Conservation (phyloP, 2,113 vertebrate genomes). For the Zosterops pallidus region DNA sequence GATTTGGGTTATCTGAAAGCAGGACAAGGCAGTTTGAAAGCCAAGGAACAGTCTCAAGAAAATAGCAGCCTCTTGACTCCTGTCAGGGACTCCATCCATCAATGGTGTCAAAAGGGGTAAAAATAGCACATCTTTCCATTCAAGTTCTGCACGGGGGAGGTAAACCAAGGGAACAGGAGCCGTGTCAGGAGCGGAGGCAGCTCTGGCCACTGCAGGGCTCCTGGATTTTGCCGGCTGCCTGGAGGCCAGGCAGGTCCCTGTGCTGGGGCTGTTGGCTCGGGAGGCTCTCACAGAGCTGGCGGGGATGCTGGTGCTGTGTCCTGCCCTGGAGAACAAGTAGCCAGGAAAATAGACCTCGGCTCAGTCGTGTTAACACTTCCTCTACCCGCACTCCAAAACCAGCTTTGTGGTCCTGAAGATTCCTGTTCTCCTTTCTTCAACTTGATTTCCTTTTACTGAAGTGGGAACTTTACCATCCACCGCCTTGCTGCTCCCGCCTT, state of each 20-base stretch:
- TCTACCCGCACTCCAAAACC: background rate
- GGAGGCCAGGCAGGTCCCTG: background rate
- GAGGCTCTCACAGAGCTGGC: background rate
- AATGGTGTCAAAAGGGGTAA: background rate
- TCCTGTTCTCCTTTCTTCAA: background rate
- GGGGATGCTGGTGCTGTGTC: background rate
- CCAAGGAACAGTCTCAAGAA: background rate
- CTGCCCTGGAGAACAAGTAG: background rate
- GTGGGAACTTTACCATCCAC: background rate
- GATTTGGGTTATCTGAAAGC: background rate
- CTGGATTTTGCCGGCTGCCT: background rate
- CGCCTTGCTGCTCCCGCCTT: background rate
- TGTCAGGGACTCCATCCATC: background rate
- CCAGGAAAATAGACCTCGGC: background rate
- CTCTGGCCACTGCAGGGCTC: constrained; percentile 23
- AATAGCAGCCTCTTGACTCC: background rate
- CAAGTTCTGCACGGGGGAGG: background rate
- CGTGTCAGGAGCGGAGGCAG: background rate
- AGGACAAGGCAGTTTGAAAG: background rate
- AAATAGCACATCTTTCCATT: background rate
- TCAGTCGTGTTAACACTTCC: background rate
- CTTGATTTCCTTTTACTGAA: background rate
- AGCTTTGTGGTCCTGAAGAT: background rate
- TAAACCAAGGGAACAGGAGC: background rate
- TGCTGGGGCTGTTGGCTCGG: background rate